Evolutionary conservation across 2,888 invertebrate species (phyloP).

Genomic region (Caenorhabditis japonica): DNA sequence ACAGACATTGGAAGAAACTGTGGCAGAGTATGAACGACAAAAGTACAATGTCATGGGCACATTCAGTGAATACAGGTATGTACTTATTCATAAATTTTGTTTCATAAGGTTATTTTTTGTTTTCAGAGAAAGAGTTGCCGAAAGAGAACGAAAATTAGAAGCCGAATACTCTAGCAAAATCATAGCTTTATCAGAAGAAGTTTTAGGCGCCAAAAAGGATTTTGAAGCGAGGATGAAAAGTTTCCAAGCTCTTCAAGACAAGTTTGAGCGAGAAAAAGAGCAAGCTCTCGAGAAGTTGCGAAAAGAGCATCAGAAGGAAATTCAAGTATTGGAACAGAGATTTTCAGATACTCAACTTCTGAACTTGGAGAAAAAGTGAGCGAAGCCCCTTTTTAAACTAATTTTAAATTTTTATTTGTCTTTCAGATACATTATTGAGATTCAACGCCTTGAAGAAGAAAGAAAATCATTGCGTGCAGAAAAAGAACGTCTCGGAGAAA

Average conservation of each 20-base stretch:
- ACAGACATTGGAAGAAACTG: constrained; percentile 76
- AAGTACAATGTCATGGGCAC: constrained; percentile 77
- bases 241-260: constrained; percentile 78
- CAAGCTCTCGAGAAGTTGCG: constrained; percentile 76
- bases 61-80: constrained; percentile 75
- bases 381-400: neutral
- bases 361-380: constrained; percentile 77
- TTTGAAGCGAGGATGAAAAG: constrained; percentile 79
- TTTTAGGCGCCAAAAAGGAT: constrained; percentile 78
- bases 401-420: neutral
- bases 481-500: constrained; percentile 77
- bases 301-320: constrained; percentile 77
- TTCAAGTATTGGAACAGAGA: constrained; percentile 74
- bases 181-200: constrained; percentile 78
- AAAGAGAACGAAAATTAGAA: constrained; percentile 76
- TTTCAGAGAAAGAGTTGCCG: constrained; percentile 73
- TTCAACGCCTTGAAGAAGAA: constrained; percentile 77
- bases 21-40: constrained; percentile 77
- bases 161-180: constrained; percentile 77
- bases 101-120: neutral
- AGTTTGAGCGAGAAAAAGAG: constrained; percentile 77
- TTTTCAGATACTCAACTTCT: constrained; percentile 76
- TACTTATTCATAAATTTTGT: neutral
- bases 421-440: constrained; percentile 76
- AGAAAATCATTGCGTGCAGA: constrained; percentile 74